Evolutionary conservation across 2,888 invertebrate species (phyloP), one percentile per base, ranked within the genome.

Genomic region (Tridacna crocea): DNA sequence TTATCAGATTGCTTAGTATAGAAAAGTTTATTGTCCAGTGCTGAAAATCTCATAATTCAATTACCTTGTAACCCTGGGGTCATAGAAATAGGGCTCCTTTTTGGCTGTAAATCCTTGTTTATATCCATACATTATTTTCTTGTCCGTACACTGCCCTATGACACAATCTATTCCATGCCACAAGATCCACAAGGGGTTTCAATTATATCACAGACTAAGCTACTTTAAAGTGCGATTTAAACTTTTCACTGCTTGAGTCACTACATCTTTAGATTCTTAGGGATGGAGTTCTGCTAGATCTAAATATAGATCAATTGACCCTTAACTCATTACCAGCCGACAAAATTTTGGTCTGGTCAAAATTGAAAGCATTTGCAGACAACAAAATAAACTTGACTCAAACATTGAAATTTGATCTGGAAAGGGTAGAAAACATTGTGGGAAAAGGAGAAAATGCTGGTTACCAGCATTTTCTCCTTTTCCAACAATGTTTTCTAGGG

Each of bases 11-110:
- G n/a, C n/a, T 36, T 36, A 36, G 8, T 4, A 36, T 4, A 36
- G 36, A 36, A 36, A 2, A 36, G 36, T 36, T 36, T 36, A 36
- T 36, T 36, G 8, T 36, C 8, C 36, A 36, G 36, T 4, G 36
- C 8, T 36, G 36, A 36, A 36, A 36, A 36, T 36, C 36, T 36
- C 2, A 36, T 36, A 36, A 51, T 6, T 47, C 46, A 72, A 87
- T 89, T 90, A 92, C 92, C 92, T 92, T 68, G 88, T 82, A 27
- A 92, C 89, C 72, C 90, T 86, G 15, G 91, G 90, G 79, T 92
- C 92, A 82, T 90, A 92, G 73, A 87, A 91, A 83, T 91, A 91
- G 26, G 91, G 91, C 75, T 91, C 92, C 81, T 89, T 90, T 73
- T 87, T 87, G 58, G 79, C 75, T n/a, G 87, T 87, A 55, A 85